A percentile compares a stretch with the other conserved stretches of the same genome.
These are phyloP conservation scores for Paradoxurus hermaphroditus DNA, from an alignment of 2,113 vertebrate species.

Conservation along the genomic window DNA sequence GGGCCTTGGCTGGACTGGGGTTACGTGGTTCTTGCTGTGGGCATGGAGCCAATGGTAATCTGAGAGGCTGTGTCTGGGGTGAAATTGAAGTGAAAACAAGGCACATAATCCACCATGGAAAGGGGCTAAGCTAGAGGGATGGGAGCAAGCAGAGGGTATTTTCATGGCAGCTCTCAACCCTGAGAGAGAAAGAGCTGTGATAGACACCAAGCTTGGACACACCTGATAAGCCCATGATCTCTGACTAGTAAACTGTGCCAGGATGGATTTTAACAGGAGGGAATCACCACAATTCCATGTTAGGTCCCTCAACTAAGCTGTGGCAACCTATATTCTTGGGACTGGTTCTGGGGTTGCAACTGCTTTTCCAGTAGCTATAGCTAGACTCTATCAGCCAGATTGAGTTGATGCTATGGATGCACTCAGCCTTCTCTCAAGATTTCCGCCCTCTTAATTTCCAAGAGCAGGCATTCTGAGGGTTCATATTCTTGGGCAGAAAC, in stretches of 20 bases:
- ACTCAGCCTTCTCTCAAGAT: neutral
- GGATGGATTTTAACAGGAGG: neutral
- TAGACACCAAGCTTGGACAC: neutral
- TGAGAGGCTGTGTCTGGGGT: neutral
- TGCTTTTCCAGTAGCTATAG: neutral
- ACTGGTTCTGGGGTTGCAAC: neutral
- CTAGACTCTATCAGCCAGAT: neutral
- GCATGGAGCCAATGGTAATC: neutral
- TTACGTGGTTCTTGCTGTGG: neutral
- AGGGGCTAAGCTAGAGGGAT: neutral
- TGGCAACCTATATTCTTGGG: neutral
- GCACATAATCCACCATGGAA: neutral
- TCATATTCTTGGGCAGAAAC: neutral
- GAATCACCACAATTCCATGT: neutral
- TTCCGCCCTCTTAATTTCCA: neutral
- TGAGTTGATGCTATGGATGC: neutral
- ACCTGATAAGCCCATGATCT: neutral
- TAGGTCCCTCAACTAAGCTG: neutral
- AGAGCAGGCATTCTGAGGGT: neutral
- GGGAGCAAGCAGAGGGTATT: neutral
- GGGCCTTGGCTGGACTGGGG: neutral
- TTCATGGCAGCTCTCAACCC: neutral
- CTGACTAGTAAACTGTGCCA: neutral
- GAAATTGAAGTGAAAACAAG: neutral
- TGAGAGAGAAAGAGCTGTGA: neutral